Base-by-base conservation (phyloP, 2,113 vertebrate species). In the Jacana jacana region DNA sequence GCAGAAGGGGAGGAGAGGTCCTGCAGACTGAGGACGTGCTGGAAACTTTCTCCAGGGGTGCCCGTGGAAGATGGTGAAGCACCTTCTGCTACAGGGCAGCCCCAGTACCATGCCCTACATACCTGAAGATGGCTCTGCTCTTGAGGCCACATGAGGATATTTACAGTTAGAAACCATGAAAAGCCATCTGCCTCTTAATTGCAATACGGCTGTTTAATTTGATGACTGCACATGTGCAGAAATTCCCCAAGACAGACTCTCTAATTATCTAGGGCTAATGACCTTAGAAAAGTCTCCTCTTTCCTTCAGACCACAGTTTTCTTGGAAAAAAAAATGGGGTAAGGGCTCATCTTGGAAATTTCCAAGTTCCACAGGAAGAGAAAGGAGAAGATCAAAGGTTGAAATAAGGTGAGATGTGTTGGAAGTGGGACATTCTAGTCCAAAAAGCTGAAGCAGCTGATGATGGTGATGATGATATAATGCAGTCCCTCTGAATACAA, bases 111-210 rank as follows among this genome's bases (percentile, higher is more conserved):
- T 58, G 86, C 68, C 90, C 90, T 24, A 93, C 40, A 88, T 93
- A 96, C 78, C 81, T 78, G 88, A 51, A 27, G 54, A 33, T 10
- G 35, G 68, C 76, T 93, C 69, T 0, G 2, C 37, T 69, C 77
- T 49, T 37, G 84, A 87, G 39, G 64, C 91, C 96, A 89, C 71
- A 8, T 1, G 93, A 93, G 90, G 88, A 86, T 76, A 81, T 65
- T 89, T 86, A 81, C 70, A 66, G 58, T 44, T 9, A 60, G 78
- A 87, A 86, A 81, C 76, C 76, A 91, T 75, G 75, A 89, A 96
- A 91, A 55, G 10, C 95, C 95, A 97, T 86, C 93, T 93, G 89
- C 37, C 82, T 94, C 64, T 81, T 93, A 85, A 96, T 78, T 91
- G 91, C 31, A 55, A 72, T 10, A 7, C 44, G 0, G 2, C 70